Conservation (phyloP, 2,113 vertebrate genomes). For the Glaucidium brasilianum region DNA sequence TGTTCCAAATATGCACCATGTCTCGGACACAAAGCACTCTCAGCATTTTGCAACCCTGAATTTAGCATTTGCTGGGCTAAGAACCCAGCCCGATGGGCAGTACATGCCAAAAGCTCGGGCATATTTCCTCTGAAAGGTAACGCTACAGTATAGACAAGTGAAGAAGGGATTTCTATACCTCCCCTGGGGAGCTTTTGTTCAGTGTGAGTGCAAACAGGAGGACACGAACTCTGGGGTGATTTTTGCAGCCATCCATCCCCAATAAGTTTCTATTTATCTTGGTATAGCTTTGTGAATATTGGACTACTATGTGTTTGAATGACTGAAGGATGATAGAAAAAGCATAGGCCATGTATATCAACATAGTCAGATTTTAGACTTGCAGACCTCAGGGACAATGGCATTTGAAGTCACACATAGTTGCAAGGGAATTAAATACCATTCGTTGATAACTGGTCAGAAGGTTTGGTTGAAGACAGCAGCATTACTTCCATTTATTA, state of each 20-base stretch:
- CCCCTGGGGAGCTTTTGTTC: background rate
- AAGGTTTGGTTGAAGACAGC: background rate
- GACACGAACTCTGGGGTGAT: rapidly evolving
- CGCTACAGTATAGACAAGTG: background rate
- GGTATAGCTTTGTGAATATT: background rate
- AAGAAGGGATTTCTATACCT: background rate
- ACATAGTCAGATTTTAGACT: background rate
- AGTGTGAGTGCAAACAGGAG: background rate
- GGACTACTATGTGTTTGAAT: background rate
- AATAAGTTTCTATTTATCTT: background rate
- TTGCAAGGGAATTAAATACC: background rate
- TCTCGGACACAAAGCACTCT: background rate
- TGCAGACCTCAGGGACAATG: background rate
- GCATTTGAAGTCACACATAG: background rate
- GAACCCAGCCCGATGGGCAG: background rate
- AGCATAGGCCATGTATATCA: background rate
- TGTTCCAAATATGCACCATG: background rate
- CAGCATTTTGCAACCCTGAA: background rate
- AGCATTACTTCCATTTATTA: background rate
- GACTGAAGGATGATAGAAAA: background rate
- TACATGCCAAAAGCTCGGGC: background rate
- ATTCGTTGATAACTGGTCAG: background rate
- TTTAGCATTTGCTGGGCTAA: background rate
- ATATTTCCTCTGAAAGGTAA: background rate
- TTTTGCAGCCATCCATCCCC: background rate